A percentile compares a stretch with the other conserved stretches of the same genome.
Evolutionary conservation across 35 echinoderm and acorn worm species (phyloP).

Genomic region (Nesometra sesokonis): DNA sequence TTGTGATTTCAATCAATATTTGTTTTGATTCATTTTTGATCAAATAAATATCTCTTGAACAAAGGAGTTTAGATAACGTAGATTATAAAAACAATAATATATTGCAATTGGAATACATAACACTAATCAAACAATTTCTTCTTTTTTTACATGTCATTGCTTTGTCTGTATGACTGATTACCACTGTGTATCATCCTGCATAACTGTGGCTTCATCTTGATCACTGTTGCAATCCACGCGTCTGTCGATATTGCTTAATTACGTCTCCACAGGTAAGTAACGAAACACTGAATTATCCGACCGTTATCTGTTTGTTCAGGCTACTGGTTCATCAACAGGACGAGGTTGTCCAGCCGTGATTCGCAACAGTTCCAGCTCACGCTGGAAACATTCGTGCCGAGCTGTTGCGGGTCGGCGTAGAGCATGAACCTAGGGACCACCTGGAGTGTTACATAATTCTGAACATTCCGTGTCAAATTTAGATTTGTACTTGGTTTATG

Average conservation of each 20-base stretch:
- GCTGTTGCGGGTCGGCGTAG: not conserved
- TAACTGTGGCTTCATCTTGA: not conserved
- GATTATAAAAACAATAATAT: not conserved
- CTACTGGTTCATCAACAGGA: not conserved
- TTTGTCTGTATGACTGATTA: not conserved
- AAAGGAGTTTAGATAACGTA: not conserved
- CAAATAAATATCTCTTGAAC: not conserved
- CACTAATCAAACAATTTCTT: not conserved
- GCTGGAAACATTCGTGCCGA: not conserved
- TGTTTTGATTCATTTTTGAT: not conserved
- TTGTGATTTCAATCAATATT: not conserved
- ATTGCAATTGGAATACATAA: not conserved
- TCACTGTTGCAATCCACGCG: not conserved
- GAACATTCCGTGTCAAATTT: not conserved
- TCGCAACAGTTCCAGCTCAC: not conserved
- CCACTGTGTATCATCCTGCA: not conserved
- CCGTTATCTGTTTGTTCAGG: not conserved
- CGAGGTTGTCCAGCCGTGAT: not conserved
- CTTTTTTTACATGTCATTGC: not conserved
- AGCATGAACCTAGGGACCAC: not conserved
- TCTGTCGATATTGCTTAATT: not conserved
- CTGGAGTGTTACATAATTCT: not conserved
- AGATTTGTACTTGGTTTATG: not conserved
- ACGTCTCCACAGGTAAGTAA: not conserved
- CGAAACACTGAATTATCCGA: not conserved